Evolutionary conservation across 2,113 vertebrate species (phyloP).

Genomic region (Hippocampus comes): DNA sequence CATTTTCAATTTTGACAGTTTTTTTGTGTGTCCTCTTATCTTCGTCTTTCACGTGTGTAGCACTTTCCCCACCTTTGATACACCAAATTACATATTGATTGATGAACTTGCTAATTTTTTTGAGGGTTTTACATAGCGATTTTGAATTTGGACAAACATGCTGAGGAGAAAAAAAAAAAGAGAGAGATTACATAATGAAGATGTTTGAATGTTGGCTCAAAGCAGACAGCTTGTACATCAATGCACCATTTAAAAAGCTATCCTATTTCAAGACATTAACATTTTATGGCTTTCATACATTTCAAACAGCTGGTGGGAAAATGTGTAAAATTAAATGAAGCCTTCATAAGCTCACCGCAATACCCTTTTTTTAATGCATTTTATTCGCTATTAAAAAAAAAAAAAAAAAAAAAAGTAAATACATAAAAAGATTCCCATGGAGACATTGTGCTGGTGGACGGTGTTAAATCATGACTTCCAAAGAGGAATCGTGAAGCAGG

Average conservation of each 20-base stretch:
- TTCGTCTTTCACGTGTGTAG: no score
- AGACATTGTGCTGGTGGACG: conserved; percentile 46
- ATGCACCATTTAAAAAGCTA: background rate
- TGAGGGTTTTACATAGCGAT: background rate
- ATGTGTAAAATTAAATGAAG: conserved; percentile 35
- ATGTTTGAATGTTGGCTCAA: background rate
- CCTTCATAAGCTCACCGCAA: conserved; percentile 11
- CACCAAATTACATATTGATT: background rate
- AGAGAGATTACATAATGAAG: background rate
- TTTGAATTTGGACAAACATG: background rate
- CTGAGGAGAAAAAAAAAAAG: background rate
- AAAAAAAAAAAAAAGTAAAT: no score
- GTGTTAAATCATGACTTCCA: conserved; percentile 56
- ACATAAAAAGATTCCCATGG: conserved; percentile 25
- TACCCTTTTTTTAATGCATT: conserved; percentile 21
- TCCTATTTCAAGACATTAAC: conserved; percentile 11
- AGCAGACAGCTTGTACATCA: background rate
- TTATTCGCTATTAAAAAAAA: conserved; percentile 1
- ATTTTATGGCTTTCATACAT: conserved; percentile 8
- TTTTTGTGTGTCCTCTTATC: background rate
- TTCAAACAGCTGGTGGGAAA: background rate
- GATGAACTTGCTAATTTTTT: no score
- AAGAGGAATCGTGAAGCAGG: conserved; percentile 26
- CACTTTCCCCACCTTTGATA: background rate
- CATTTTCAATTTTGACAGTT: background rate